A percentile compares a stretch with the other conserved stretches of the same genome.
phyloP scores from a whole-genome alignment of 2,888 invertebrate genomes.

The Diarsia rubi region DNA sequence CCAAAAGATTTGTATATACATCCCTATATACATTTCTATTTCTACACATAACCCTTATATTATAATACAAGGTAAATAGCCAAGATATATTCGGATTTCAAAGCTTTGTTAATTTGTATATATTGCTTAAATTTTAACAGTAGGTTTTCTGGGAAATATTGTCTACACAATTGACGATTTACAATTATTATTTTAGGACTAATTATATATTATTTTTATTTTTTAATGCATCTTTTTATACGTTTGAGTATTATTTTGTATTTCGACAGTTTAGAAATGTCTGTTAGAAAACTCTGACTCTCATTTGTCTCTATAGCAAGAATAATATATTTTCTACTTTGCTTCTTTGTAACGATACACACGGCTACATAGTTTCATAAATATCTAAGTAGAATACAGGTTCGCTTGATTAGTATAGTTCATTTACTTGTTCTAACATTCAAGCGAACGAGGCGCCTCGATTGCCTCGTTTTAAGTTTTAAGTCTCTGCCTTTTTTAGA shows the following conservation, averaged over 20 bases:
- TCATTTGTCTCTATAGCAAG: slow-evolving; percentile 33
- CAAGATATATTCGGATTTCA: slow-evolving; percentile 49
- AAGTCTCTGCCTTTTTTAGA: slow-evolving; percentile 22
- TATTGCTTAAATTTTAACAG: slow-evolving; percentile 66
- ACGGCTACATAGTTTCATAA: slow-evolving; percentile 39
- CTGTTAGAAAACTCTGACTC: background rate
- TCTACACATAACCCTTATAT: slow-evolving; percentile 55
- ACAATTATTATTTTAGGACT: slow-evolving; percentile 58
- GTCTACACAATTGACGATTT: slow-evolving; percentile 87
- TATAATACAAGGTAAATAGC: slow-evolving; percentile 57
- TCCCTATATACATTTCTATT: slow-evolving; percentile 59
- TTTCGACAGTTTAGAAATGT: slow-evolving; percentile 1
- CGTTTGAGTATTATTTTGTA: background rate
- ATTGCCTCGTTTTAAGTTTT: slow-evolving; percentile 6
- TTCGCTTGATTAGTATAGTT: slow-evolving; percentile 39
- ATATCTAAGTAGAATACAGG: slow-evolving; percentile 44
- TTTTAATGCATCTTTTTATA: slow-evolving; percentile 21
- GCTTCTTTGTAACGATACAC: slow-evolving; percentile 40
- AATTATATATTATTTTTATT: slow-evolving; percentile 28
- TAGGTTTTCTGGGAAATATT: slow-evolving; percentile 76
- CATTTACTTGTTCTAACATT: slow-evolving; percentile 36
- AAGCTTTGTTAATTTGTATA: slow-evolving; percentile 64
- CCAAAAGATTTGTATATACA: slow-evolving; percentile 57
- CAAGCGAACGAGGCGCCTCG: slow-evolving; percentile 21
- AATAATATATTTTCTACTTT: slow-evolving; percentile 45